Conservation (phyloP, 2,113 vertebrate species). For the Tupaia chinensis region DNA sequence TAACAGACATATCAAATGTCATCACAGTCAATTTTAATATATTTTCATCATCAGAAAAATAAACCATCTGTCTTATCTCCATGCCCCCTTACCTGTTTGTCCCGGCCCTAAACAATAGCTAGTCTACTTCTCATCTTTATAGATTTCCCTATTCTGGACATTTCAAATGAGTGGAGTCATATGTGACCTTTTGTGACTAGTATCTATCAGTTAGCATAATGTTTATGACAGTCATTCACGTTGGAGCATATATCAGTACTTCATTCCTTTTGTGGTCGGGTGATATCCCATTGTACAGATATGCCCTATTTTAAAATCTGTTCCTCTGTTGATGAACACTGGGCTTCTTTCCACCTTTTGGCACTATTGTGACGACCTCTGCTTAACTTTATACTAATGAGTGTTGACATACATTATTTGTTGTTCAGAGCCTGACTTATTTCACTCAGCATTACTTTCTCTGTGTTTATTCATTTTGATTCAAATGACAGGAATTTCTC, state of each 20-base stretch:
- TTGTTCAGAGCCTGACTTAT: too few relatives aligned
- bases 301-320: not conserved
- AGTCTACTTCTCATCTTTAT: not conserved
- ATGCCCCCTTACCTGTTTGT: not conserved
- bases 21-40: not conserved
- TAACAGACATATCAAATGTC: not conserved
- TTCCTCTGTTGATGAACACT: not conserved
- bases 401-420: too few relatives aligned
- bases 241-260: not conserved
- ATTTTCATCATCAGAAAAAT: conserved; percentile 36
- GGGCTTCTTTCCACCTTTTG: not conserved
- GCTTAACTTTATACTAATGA: too few relatives aligned
- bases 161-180: not conserved
- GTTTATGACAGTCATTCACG: not conserved
- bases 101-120: not conserved
- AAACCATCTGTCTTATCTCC: not conserved
- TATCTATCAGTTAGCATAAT: not conserved
- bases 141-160: not conserved
- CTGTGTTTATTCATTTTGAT: too few relatives aligned
- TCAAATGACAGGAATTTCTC: too few relatives aligned
- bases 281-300: not conserved
- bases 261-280: not conserved
- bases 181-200: not conserved
- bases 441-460: too few relatives aligned
- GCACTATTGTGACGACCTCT: too few relatives aligned